Base-by-base conservation (phyloP, 2,113 vertebrate species). In the Mungos mungo region DNA sequence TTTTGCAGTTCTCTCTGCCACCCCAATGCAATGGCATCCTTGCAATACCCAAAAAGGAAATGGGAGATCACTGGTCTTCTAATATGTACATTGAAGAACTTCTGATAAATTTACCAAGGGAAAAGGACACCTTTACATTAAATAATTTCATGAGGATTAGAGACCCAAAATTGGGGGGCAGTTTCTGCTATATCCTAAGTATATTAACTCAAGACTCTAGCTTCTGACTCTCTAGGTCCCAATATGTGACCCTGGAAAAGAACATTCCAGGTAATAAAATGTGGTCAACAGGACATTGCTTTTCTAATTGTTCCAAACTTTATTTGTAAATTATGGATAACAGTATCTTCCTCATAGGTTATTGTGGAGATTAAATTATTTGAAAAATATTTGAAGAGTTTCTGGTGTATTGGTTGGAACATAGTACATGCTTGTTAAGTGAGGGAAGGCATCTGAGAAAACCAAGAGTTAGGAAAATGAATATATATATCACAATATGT, bases 31-130 rank as follows among this genome's bases (percentile, higher is more conserved):
- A 65, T 52, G 50, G n/a, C n/a, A 83, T 47, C 7, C 74, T 74
- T 95, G 76, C 11, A 95, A 47, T 41, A 93, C 23, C 47, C 57
- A 87, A 74, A 93, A 45, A 71, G 11, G 54, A 94, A 87, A 90
- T 18, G 5, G 38, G 19, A 66, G 71, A 47, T 50, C 7, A 14
- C 13, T 94, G 7, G 3, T 74, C 52, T 85, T 83, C n/a, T 74
- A 3, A 72, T 21, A 19, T 3, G 1, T 65, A 38, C 74, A 63
- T 16, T 47, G 25, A 89, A 92, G 45, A 3, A 4, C 68, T 92
- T 69, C 86, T 90, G 82, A 87, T 47, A 90, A 84, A 80, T 76
- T 92, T 35, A 69, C 27, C 21, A 18, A 95, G 93, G 18, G 14
- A 47, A 79, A 95, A 88, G 3, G 41, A 71, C 21, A 96, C n/a